A percentile compares a stretch with the other conserved stretches of the same genome.
phyloP scores from a whole-genome alignment of 2,113 vertebrate genomes.

The Gobius niger region DNA sequence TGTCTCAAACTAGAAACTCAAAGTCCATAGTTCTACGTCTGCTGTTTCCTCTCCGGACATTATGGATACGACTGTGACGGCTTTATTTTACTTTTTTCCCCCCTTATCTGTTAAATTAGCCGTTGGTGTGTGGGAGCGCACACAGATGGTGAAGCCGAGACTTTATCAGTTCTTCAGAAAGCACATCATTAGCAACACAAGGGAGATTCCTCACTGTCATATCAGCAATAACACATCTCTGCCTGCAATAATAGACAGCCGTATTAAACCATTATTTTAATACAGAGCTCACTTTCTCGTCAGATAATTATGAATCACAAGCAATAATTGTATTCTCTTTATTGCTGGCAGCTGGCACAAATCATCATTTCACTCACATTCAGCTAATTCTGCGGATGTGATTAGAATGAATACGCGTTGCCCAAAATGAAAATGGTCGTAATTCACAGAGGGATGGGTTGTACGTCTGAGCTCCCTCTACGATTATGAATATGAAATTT shows the following conservation, averaged over 20 bases:
- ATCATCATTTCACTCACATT: slow-evolving; percentile 48
- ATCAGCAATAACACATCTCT: slow-evolving; percentile 12
- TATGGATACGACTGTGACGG: not conserved
- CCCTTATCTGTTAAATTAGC: not conserved
- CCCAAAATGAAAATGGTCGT: slow-evolving; percentile 33
- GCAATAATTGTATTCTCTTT: slow-evolving; percentile 49
- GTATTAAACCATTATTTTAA: slow-evolving; percentile 13
- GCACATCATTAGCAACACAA: slow-evolving; percentile 12
- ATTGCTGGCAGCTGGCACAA: slow-evolving; percentile 50
- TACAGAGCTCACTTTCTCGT: not conserved
- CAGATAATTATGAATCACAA: slow-evolving; percentile 39
- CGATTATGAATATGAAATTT: slow-evolving; percentile 14
- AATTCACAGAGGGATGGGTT: slow-evolving; percentile 14
- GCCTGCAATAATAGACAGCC: slow-evolving; percentile 4
- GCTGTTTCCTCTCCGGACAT: not conserved
- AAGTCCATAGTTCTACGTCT: no score
- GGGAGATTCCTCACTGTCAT: slow-evolving; percentile 9
- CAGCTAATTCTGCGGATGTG: slow-evolving; percentile 48
- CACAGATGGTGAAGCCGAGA: slow-evolving; percentile 2
- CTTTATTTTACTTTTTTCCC: not conserved
- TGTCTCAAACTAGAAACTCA: no score
- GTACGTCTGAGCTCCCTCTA: not conserved
- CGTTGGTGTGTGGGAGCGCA: not conserved
- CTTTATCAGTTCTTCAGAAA: slow-evolving; percentile 3
- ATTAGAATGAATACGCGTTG: slow-evolving; percentile 42